A percentile compares a stretch with the other conserved stretches of the same genome.
Evolutionary conservation across 2,888 invertebrate genomes (phyloP).

Genomic region (Anorthoa munda): DNA sequence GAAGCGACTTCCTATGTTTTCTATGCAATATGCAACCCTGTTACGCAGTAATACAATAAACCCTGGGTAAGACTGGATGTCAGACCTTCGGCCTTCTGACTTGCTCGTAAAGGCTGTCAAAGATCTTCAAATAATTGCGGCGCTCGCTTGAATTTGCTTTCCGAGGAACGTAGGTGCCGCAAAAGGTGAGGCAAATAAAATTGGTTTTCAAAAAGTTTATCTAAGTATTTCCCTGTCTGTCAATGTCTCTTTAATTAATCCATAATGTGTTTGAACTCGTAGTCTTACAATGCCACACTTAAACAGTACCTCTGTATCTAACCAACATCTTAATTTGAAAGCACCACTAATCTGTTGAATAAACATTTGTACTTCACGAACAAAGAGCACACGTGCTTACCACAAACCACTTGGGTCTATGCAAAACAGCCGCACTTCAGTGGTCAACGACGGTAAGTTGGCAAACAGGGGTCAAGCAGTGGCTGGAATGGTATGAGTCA

Average conservation of each 20-base stretch:
- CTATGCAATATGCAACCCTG: too few species aligned
- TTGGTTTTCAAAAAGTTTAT: not conserved
- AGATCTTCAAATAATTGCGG: too few species aligned
- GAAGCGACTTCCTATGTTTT: too few species aligned
- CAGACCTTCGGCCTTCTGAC: too few species aligned
- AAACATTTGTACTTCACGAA: conserved; percentile 33
- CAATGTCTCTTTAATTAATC: not conserved
- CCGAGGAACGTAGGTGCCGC: too few species aligned
- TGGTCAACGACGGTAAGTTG: conserved; percentile 43
- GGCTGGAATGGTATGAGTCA: conserved; percentile 16
- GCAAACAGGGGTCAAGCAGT: conserved; percentile 25
- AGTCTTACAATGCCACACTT: not conserved
- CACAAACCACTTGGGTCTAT: conserved; percentile 28
- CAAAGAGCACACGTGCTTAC: conserved; percentile 21
- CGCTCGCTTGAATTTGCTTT: too few species aligned
- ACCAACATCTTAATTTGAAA: conserved; percentile 2
- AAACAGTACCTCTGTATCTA: conserved; percentile 19
- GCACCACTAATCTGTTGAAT: conserved; percentile 29
- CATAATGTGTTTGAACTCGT: conserved; percentile 7
- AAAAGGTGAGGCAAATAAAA: too few species aligned
- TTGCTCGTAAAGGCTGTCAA: too few species aligned
- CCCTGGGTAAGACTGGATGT: too few species aligned
- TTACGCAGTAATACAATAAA: too few species aligned
- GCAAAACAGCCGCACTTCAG: conserved; percentile 35
- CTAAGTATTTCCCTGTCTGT: too few species aligned